Evolutionary conservation across 2,113 vertebrate genomes (phyloP).

Genomic region (Festucalex cinctus): DNA sequence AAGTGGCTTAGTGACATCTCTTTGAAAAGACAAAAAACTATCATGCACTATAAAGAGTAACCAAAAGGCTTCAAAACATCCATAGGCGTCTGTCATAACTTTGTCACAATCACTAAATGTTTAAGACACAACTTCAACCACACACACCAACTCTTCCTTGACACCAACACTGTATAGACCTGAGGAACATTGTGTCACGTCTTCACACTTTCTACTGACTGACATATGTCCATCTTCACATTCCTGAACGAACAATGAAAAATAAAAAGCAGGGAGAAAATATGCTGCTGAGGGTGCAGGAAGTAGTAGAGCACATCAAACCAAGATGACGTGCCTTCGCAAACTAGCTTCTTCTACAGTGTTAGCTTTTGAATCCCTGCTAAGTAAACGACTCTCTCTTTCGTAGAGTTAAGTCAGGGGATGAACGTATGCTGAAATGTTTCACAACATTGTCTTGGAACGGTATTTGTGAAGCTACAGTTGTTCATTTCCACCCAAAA

Average conservation of each 20-base stretch:
- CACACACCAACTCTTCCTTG: constrained; percentile 57
- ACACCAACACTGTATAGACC: constrained; percentile 64
- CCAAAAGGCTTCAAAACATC: constrained; percentile 65
- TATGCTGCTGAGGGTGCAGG: constrained; percentile 53
- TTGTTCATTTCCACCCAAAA: constrained; percentile 61
- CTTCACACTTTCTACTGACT: constrained; percentile 39
- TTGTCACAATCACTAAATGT: constrained; percentile 70
- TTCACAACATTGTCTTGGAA: constrained; percentile 57
- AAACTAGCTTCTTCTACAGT: constrained; percentile 56
- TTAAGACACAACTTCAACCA: constrained; percentile 69
- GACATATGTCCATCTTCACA: constrained; percentile 58
- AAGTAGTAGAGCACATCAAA: constrained; percentile 46
- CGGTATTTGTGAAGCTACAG: constrained; percentile 67
- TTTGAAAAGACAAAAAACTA: constrained; percentile 44
- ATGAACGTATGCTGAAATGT: constrained; percentile 39
- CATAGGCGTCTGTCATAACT: constrained; percentile 65
- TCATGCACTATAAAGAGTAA: constrained; percentile 70
- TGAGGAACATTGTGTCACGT: constrained; percentile 63
- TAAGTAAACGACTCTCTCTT: constrained; percentile 43
- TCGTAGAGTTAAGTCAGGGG: constrained; percentile 41
- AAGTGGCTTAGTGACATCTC: constrained; percentile 51
- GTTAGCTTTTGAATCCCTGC: constrained; percentile 55
- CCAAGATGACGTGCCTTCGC: constrained; percentile 51
- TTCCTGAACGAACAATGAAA: constrained; percentile 55
- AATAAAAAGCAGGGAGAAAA: constrained; percentile 43